Percentiles rank a stretch among this genome's conserved stretches.
phyloP scores from a whole-genome alignment of 2,888 invertebrate genomes.

The Blastobasis adustella region DNA sequence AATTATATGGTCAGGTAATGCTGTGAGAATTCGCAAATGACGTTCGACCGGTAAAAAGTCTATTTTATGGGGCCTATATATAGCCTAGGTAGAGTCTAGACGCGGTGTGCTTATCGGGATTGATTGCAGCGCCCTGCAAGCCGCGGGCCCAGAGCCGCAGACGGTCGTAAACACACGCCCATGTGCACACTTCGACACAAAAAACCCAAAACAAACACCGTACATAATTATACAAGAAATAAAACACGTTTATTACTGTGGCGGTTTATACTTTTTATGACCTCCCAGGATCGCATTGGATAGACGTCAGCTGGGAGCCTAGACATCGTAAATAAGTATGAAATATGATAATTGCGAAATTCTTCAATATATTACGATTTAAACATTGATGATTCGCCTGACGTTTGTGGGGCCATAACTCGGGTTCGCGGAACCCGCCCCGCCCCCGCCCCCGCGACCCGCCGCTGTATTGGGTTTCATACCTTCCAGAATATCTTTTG shows the following conservation, averaged over 20 bases:
- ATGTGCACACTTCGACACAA: slow-evolving; percentile 16
- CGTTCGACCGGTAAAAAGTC: slow-evolving; percentile 9
- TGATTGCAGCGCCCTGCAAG: background rate
- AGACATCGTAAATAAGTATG: slow-evolving; percentile 73
- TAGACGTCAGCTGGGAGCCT: slow-evolving; percentile 64
- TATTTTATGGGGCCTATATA: too few species aligned
- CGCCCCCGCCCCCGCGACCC: slow-evolving; percentile 13
- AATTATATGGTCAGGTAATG: slow-evolving; percentile 31
- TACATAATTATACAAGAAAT: slow-evolving; percentile 62
- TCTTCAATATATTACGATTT: slow-evolving; percentile 74
- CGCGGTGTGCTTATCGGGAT: too few species aligned
- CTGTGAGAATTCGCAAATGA: slow-evolving; percentile 27
- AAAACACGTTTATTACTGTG: slow-evolving; percentile 58
- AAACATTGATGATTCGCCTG: slow-evolving; percentile 70
- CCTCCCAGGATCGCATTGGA: slow-evolving; percentile 54
- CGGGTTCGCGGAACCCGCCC: slow-evolving; percentile 50
- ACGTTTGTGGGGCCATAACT: slow-evolving; percentile 70
- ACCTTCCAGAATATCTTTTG: slow-evolving; percentile 26
- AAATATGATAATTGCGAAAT: slow-evolving; percentile 75
- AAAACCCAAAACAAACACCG: slow-evolving; percentile 47
- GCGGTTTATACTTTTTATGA: slow-evolving; percentile 62
- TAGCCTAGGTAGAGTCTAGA: too few species aligned
- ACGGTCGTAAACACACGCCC: slow-evolving; percentile 37
- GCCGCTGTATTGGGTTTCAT: slow-evolving; percentile 32
- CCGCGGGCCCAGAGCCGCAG: slow-evolving; percentile 16